A percentile compares a stretch with the other conserved stretches of the same genome.
These are phyloP conservation scores for Cyanocitta stelleri DNA, from an alignment of 2,113 vertebrate species.

Conservation along the genomic window DNA sequence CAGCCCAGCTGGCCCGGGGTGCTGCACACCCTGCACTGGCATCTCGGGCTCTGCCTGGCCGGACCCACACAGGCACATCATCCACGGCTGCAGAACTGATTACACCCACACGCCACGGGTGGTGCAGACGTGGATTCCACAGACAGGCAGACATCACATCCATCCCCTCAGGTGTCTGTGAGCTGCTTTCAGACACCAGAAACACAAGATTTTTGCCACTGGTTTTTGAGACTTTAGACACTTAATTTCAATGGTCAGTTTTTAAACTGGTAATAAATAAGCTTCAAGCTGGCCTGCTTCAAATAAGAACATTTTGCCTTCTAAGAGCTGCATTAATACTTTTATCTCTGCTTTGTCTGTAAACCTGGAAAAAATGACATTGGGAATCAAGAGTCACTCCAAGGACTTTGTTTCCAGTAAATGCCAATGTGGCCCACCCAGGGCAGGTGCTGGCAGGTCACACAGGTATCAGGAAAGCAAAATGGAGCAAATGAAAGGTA, in stretches of 20 bases:
- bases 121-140: neutral
- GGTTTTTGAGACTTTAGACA: neutral
- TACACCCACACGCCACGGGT: neutral
- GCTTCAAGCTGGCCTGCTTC: neutral
- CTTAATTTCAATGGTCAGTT: neutral
- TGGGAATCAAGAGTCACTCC: neutral
- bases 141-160: neutral
- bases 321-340: neutral
- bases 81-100: neutral
- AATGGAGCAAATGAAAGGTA: neutral
- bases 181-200: neutral
- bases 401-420: neutral
- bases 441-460: neutral
- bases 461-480: neutral
- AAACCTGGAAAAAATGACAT: neutral
- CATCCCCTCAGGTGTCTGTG: accelerated
- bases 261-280: neutral
- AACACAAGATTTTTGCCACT: accelerated
- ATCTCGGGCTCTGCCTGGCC: neutral
- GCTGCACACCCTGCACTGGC: neutral
- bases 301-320: neutral
- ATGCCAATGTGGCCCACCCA: accelerated
- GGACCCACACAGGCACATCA: neutral
- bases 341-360: neutral
- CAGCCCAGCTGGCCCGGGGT: neutral